These are phyloP conservation scores for Agrilus planipennis DNA, from an alignment of 1,140 invertebrate species.

Conservation along the genomic window DNA sequence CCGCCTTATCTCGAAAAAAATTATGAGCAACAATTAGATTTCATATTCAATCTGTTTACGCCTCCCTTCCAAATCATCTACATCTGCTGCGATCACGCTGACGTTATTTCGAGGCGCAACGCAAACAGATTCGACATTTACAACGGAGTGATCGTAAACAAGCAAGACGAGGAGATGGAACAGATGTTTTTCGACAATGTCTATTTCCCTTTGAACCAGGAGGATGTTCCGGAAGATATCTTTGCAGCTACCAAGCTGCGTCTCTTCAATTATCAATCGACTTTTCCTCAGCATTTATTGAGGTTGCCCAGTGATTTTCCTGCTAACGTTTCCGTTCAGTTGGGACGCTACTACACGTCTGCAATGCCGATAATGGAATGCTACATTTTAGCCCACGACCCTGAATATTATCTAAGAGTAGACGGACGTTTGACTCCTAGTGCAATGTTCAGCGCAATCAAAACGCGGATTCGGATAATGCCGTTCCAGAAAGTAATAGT, in stretches of 20 bases:
- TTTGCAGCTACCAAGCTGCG: background rate
- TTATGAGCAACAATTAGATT: slow-evolving; percentile 25
- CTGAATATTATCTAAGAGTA: slow-evolving; percentile 40
- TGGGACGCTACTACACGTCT: slow-evolving; percentile 35
- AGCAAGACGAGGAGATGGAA: slow-evolving; percentile 11
- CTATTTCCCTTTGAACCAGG: slow-evolving; percentile 4
- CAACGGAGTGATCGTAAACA: slow-evolving; percentile 23
- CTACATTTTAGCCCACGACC: slow-evolving; percentile 37
- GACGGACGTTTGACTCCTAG: slow-evolving; percentile 37
- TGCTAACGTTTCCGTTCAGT: slow-evolving; percentile 30
- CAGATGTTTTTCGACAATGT: slow-evolving; percentile 6
- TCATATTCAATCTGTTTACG: slow-evolving; percentile 22
- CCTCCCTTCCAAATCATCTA: slow-evolving; percentile 41
- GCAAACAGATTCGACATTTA: slow-evolving; percentile 35
- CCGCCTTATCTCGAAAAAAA: slow-evolving; percentile 15
- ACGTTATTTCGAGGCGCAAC: slow-evolving; percentile 35
- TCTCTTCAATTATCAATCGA: slow-evolving; percentile 3
- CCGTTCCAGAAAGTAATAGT: slow-evolving; percentile 35
- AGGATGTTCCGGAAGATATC: slow-evolving; percentile 14
- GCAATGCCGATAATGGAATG: slow-evolving; percentile 36
- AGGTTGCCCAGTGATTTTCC: slow-evolving; percentile 35
- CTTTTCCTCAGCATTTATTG: slow-evolving; percentile 15
- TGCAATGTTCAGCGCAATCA: slow-evolving; percentile 37
- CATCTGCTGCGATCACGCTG: slow-evolving; percentile 39
- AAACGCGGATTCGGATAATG: slow-evolving; percentile 33